Conservation (phyloP, 2,888 invertebrate genomes). For the Tetranychus truncatus region DNA sequence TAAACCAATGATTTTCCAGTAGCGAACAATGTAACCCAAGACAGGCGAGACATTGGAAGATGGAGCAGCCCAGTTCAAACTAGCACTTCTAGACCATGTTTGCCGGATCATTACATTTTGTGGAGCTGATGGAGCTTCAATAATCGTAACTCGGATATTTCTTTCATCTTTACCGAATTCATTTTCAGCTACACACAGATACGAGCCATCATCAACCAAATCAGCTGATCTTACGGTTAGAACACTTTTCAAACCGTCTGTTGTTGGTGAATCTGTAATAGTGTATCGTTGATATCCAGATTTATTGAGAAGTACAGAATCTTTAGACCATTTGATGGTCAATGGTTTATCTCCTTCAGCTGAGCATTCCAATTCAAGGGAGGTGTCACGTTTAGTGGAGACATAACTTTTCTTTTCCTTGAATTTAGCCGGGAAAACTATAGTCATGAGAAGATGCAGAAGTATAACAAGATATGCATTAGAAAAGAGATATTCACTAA, state of each 20-base stretch:
- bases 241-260: slow-evolving; percentile 26
- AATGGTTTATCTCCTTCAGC: slow-evolving; percentile 26
- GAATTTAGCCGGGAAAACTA: slow-evolving; percentile 27
- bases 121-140: slow-evolving; percentile 19
- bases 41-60: neutral
- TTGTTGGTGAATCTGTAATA: slow-evolving; percentile 24
- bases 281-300: neutral
- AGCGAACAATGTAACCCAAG: neutral
- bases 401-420: slow-evolving; percentile 25
- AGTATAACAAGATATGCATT: neutral
- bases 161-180: slow-evolving; percentile 27
- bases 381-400: slow-evolving; percentile 24
- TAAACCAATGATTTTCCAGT: slow-evolving; percentile 18
- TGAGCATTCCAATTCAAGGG: slow-evolving; percentile 24
- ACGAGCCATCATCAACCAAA: slow-evolving; percentile 26
- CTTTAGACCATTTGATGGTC: slow-evolving; percentile 26
- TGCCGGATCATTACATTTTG: neutral
- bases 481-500: neutral
- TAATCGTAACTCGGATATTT: slow-evolving; percentile 26
- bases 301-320: slow-evolving; percentile 13
- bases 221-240: slow-evolving; percentile 26
- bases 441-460: neutral
- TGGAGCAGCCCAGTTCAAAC: neutral
- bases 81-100: slow-evolving; percentile 1
- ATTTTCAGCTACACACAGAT: slow-evolving; percentile 27